Base-by-base conservation (phyloP, 2,797 vertebrate genomes). In the Argyrosomus regius region DNA sequence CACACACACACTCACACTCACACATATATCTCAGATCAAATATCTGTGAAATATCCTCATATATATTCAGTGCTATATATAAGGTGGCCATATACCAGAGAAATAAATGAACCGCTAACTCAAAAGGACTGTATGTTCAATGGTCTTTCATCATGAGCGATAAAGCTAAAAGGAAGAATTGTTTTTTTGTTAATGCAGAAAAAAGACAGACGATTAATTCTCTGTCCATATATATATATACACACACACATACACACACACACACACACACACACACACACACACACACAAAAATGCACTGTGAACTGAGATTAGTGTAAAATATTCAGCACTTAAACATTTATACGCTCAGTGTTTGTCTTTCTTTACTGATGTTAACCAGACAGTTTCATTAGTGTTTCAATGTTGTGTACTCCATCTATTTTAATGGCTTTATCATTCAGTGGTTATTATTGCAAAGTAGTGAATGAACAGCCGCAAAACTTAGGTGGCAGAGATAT, bases 91-190 rank as follows among this genome's bases (percentile, higher is more conserved):
- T 59, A 69, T 8, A 81, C 31, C 54, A 69, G 71, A 58, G 64
- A 83, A 88, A 89, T 79, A 78, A 92, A 88, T 83, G 68, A 84
- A 62, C n/a, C 26, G 3, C 81, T 85, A 73, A 79, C 60, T 86
- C 76, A 64, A 54, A 83, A 31, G 35, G 20, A 31, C 28, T 12
- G 62, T 65, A 45, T 70, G 39, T 75, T 81, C 58, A 58, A 18
- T 71, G 72, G 57, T 87, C 67, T 78, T 89, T 90, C 56, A 87
- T 88, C 80, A 81, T 64, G 71, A 56, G 77, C 3, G 80, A 85
- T 84, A 89, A 84, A 83, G 78, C 62, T 66, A 75, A 71, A 71
- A 56, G 62, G 53, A 89, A 64, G 46, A 76, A 72, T 65, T 82
- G 71, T 71, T 77, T 80, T 80, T 72, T 74, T 58, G 46, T 66